Conservation (phyloP, 1,140 invertebrate genomes). For the Drosophila saltans region DNA sequence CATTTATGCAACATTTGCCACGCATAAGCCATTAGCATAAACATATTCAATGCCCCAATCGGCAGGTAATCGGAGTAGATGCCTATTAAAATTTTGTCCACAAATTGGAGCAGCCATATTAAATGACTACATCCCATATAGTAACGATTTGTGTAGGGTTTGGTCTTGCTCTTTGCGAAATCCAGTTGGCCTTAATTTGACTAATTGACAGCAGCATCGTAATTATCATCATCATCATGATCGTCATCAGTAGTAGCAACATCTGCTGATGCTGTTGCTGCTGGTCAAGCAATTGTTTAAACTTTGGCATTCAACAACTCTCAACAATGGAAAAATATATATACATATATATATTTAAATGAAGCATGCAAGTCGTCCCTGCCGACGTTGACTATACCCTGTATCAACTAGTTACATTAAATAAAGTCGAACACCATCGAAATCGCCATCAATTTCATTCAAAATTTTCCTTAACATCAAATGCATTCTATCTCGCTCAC, state of each 20-base stretch:
- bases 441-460: too few relatives aligned
- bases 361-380: too few relatives aligned
- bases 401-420: too few relatives aligned
- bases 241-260: constrained; percentile 5
- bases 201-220: constrained; percentile 26
- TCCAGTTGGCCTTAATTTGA: constrained; percentile 66
- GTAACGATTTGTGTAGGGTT: neutral
- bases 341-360: constrained; percentile 5
- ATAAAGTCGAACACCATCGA: too few relatives aligned
- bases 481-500: too few relatives aligned
- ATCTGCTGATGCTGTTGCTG: constrained; percentile 21
- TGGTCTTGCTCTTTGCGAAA: constrained; percentile 14
- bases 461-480: too few relatives aligned
- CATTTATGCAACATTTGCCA: constrained; percentile 13
- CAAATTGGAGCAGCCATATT: constrained; percentile 52
- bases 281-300: constrained; percentile 53
- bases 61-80: constrained; percentile 19
- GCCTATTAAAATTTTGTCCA: constrained; percentile 55
- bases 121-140: constrained; percentile 21
- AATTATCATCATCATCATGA: neutral
- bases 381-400: too few relatives aligned
- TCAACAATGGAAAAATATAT: constrained; percentile 19
- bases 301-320: constrained; percentile 62
- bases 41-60: constrained; percentile 40
- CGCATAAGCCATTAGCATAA: constrained; percentile 62